Evolutionary conservation across 2,113 vertebrate species (phyloP).

Genomic region (Scytalopus superciliaris): DNA sequence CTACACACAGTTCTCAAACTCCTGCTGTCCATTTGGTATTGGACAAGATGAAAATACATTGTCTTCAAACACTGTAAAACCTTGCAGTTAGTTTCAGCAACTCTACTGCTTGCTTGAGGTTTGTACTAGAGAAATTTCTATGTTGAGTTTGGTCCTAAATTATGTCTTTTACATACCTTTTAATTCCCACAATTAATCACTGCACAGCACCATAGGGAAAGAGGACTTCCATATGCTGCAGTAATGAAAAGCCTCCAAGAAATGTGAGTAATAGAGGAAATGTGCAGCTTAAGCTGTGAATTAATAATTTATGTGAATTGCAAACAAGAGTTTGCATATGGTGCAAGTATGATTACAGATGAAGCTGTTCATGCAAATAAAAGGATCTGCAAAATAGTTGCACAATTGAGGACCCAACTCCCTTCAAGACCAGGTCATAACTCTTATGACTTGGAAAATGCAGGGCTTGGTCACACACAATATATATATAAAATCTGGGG

Average conservation of each 20-base stretch:
- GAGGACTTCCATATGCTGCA: constrained; percentile 60
- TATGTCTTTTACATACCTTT: neutral
- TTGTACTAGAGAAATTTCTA: neutral
- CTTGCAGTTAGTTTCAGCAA: neutral
- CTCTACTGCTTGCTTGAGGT: neutral
- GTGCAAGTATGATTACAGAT: constrained; percentile 25
- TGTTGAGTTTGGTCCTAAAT: neutral
- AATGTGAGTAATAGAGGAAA: constrained; percentile 55
- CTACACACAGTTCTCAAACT: neutral
- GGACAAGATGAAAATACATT: neutral
- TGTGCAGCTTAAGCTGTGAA: constrained; percentile 35
- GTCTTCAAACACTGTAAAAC: neutral
- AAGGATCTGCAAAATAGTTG: constrained; percentile 25
- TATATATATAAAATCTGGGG: neutral
- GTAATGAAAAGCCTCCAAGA: constrained; percentile 67
- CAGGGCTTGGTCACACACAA: neutral
- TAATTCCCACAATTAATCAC: constrained; percentile 44
- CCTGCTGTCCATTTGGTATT: neutral
- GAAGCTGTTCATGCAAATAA: constrained; percentile 46
- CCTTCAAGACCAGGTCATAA: neutral
- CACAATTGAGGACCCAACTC: neutral
- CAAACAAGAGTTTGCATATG: constrained; percentile 42
- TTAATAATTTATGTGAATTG: constrained; percentile 43
- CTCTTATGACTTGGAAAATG: neutral
- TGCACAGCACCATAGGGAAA: neutral